Base-by-base conservation (phyloP, 2,888 invertebrate species). In the Germaria angustata region DNA sequence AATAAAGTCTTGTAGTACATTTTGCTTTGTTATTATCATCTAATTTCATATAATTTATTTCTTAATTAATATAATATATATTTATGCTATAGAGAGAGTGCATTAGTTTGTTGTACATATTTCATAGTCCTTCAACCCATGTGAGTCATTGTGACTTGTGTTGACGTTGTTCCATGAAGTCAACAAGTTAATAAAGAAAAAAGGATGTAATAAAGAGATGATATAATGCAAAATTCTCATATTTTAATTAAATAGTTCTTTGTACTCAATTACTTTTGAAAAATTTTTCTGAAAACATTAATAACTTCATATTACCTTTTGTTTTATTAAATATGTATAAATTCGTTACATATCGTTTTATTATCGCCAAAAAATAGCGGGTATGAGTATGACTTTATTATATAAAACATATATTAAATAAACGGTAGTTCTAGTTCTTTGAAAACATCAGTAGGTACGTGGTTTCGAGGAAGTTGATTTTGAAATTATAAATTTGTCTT, bases 161-260 rank as follows among this genome's bases (percentile, higher is more conserved):
- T 36, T 6, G 17, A 22, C 32, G 28, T 32, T 39, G 39, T 59
- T 15, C 36, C 36, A 39, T 72, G 59, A 61, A 39, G 28, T 36
- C 72, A 72, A 51, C 59, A 72, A 36, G 36, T 72, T 72, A 49
- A 24, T 46, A 49, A 72, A 46, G 49, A 46, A 15, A 24, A 20
- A 28, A 3, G 41, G 28, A 28, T 51, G 20, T 17, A 28, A 28
- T 15, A 53, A 13, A 53, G 17, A 22, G 39, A 17, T 41, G 32
- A 28, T 28, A 55, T 41, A 17, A 13, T 32, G 17, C 44, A 15
- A 63, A 17, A n/a, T 17, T 53, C 22, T 53, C 41, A 28, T 36
- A 7, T 15, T 53, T 51, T 51, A 36, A 39, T 66, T 51, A 51
- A 24, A 24, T 20, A 15, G n/a, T 65, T 65, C 8, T 24, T 66